Evolutionary conservation across 2,113 vertebrate genomes (phyloP).

Genomic region (Sarotherodon lohbergeri): DNA sequence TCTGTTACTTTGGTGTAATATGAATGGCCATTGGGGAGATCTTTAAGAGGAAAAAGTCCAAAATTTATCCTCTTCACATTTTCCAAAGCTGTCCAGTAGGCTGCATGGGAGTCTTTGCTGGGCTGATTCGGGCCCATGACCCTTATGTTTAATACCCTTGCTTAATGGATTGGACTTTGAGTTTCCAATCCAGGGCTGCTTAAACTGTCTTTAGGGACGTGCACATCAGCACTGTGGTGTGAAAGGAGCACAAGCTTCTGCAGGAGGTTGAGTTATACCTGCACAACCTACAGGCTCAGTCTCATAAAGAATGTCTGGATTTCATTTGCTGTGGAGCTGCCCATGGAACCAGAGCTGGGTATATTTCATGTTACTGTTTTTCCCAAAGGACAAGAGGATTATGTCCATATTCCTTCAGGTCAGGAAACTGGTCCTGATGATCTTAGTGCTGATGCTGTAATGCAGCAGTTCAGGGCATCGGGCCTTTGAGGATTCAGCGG

Average conservation of each 20-base stretch:
- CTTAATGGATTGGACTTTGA: not conserved
- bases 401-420: not conserved
- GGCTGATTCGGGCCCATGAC: not conserved
- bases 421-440: not conserved
- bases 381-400: not conserved
- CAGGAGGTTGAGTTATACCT: not conserved
- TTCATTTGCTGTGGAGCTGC: not conserved
- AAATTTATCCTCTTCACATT: not conserved
- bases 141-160: not conserved
- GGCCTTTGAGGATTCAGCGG: fast-evolving
- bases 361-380: not conserved
- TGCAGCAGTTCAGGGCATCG: not conserved
- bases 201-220: not conserved
- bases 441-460: not conserved
- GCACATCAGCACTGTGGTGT: not conserved
- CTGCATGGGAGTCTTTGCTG: not conserved
- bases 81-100: not conserved
- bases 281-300: not conserved
- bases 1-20: not conserved
- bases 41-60: not conserved
- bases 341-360: fast-evolving
- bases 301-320: not conserved
- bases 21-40: not conserved
- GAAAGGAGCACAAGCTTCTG: not conserved
- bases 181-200: not conserved